A percentile compares a stretch with the other conserved stretches of the same genome.
phyloP scores from a whole-genome alignment of 1,140 invertebrate genomes.

The Sitophilus oryzae region DNA sequence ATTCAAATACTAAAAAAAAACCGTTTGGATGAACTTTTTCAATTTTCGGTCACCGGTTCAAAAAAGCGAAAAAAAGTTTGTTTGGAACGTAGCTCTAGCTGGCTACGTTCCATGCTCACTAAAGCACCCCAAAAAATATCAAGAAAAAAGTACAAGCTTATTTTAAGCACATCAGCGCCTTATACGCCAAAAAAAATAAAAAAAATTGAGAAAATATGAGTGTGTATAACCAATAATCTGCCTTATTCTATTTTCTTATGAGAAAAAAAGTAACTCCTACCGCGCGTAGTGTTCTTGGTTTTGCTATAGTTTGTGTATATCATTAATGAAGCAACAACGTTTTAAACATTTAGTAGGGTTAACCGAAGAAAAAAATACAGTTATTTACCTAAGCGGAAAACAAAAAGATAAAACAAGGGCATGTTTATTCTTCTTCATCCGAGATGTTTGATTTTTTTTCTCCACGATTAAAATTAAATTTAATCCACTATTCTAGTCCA shows the following conservation, averaged over 20 bases:
- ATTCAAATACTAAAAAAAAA: conserved; percentile 27
- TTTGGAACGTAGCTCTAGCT: neutral
- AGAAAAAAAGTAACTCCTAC: conserved; percentile 45
- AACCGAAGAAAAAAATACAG: too few species aligned
- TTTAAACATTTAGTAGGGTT: too few species aligned
- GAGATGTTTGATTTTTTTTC: conserved; percentile 45
- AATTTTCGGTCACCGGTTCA: conserved; percentile 46
- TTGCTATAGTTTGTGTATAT: too few species aligned
- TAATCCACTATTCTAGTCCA: conserved; percentile 47
- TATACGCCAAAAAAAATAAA: conserved; percentile 46
- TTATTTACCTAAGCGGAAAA: too few species aligned
- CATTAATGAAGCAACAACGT: too few species aligned
- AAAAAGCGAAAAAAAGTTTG: conserved; percentile 18
- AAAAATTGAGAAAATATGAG: conserved; percentile 49
- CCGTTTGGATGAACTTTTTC: conserved; percentile 39
- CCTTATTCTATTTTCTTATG: conserved; percentile 60
- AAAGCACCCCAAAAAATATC: conserved; percentile 43
- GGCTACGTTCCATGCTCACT: neutral
- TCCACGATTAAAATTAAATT: conserved; percentile 38
- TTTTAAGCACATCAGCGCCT: conserved; percentile 67
- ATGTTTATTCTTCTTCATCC: conserved; percentile 45
- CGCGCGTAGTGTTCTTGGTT: conserved; percentile 44
- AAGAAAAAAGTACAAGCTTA: conserved; percentile 67
- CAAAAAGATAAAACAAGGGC: too few species aligned
- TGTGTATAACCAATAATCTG: conserved; percentile 61